Evolutionary conservation across 2,888 invertebrate genomes (phyloP).

Genomic region (Metalampra italica): DNA sequence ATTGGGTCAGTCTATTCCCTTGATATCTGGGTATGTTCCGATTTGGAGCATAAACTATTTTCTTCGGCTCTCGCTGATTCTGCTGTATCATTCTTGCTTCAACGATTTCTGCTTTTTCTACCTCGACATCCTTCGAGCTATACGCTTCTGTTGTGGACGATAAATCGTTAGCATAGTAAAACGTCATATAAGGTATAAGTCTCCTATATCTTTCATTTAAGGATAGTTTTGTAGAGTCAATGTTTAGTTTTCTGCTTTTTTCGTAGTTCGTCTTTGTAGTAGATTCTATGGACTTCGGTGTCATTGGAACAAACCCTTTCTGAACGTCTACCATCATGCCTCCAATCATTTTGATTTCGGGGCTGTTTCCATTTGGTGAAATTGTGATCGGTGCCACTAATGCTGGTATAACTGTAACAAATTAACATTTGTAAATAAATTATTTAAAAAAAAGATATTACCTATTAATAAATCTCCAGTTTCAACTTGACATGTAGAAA

Average conservation of each 20-base stretch:
- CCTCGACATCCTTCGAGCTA: constrained; percentile 48
- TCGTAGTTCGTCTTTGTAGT: constrained; percentile 29
- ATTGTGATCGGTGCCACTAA: constrained; percentile 60
- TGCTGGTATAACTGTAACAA: constrained; percentile 65
- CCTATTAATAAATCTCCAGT: too few species aligned
- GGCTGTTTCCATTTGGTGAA: constrained; percentile 73
- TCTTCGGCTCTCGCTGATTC: constrained; percentile 50
- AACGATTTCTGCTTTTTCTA: constrained; percentile 63
- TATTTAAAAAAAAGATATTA: neutral
- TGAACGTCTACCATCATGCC: constrained; percentile 56
- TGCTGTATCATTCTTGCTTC: constrained; percentile 41
- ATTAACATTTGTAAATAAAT: constrained; percentile 17
- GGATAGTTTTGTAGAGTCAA: constrained; percentile 58
- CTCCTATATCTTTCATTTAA: constrained; percentile 85
- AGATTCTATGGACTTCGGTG: constrained; percentile 26
- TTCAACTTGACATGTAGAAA: too few species aligned
- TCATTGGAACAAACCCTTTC: constrained; percentile 47
- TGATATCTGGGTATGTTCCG: constrained; percentile 68
- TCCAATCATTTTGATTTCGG: constrained; percentile 62
- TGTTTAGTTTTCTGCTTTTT: constrained; percentile 31
- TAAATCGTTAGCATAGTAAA: constrained; percentile 83
- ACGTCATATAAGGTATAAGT: constrained; percentile 90
- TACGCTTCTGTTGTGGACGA: constrained; percentile 52
- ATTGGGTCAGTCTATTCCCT: constrained; percentile 66
- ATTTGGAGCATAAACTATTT: constrained; percentile 44